Evolutionary conservation across 2,888 invertebrate genomes (phyloP).

Genomic region (Therioaphis trifolii): DNA sequence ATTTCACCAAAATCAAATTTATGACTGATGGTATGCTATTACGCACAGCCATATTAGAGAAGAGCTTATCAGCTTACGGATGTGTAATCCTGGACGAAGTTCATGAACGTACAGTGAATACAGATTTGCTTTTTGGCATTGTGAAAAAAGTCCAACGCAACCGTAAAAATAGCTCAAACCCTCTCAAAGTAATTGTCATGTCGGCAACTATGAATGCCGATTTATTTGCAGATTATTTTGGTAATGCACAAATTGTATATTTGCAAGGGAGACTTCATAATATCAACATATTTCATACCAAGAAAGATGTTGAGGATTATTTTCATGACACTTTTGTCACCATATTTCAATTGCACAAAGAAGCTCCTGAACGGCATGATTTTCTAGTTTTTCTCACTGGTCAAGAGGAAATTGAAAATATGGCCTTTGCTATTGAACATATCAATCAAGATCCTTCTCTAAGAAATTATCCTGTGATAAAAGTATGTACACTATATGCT

Average conservation of each 20-base stretch:
- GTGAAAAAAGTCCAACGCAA: conserved; percentile 87
- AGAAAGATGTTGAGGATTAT: conserved; percentile 83
- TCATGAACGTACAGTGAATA: conserved; percentile 93
- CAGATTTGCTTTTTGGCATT: conserved; percentile 93
- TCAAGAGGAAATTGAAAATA: conserved; percentile 95
- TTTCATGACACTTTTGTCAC: conserved; percentile 85
- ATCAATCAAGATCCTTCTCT: conserved; percentile 72
- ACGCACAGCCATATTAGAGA: conserved; percentile 86
- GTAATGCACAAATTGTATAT: conserved; percentile 86
- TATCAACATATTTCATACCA: conserved; percentile 80
- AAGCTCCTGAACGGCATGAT: conserved; percentile 85
- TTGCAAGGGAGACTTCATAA: conserved; percentile 90
- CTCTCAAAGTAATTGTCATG: conserved; percentile 86
- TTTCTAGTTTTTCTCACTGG: conserved; percentile 94
- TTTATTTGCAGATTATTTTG: conserved; percentile 89
- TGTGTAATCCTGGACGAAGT: conserved; percentile 93
- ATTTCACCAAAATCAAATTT: conserved; percentile 86
- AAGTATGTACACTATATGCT: conserved; percentile 76
- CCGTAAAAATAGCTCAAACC: conserved; percentile 73
- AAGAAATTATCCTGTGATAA: conserved; percentile 75
- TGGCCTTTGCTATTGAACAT: conserved; percentile 79
- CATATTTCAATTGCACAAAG: conserved; percentile 88
- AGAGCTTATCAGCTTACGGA: conserved; percentile 80
- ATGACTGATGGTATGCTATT: conserved; percentile 95
- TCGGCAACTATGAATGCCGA: conserved; percentile 98